A percentile compares a stretch with the other conserved stretches of the same genome.
Evolutionary conservation across 1,140 invertebrate species (phyloP).

Genomic region (Hestina assimilis): DNA sequence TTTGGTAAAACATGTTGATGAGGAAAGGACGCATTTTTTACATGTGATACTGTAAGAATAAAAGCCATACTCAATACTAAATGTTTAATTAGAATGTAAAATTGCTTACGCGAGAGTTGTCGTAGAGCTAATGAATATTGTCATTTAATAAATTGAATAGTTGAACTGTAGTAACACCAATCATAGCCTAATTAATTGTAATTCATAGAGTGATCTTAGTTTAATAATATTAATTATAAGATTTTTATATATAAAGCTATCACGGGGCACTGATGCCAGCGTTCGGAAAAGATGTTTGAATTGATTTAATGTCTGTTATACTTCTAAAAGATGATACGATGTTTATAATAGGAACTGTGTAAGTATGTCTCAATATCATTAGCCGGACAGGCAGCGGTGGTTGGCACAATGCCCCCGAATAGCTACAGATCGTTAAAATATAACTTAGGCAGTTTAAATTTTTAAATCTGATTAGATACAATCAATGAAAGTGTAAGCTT

Average conservation of each 20-base stretch:
- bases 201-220: constrained; percentile 71
- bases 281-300: constrained; percentile 4
- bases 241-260: constrained; percentile 61
- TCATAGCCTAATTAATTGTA: constrained; percentile 69
- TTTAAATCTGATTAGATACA: constrained; percentile 66
- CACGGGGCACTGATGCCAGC: constrained; percentile 29
- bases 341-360: constrained; percentile 1
- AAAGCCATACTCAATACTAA: constrained; percentile 58
- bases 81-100: constrained; percentile 56
- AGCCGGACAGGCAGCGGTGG: constrained; percentile 3
- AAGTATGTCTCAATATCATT: not conserved
- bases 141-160: constrained; percentile 60
- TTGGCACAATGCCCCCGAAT: constrained; percentile 33
- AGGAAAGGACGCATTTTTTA: constrained; percentile 41
- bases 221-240: constrained; percentile 60
- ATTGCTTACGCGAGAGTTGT: constrained; percentile 62
- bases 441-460: constrained; percentile 69
- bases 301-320: constrained; percentile 9
- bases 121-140: constrained; percentile 46
- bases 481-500: constrained; percentile 72
- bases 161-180: constrained; percentile 72
- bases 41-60: constrained; percentile 59
- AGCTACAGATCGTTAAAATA: constrained; percentile 56
- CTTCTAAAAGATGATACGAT: not conserved
- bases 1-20: constrained; percentile 21